phyloP scores from a whole-genome alignment of 2,797 vertebrate species.

The Neopelma chrysocephalum region DNA sequence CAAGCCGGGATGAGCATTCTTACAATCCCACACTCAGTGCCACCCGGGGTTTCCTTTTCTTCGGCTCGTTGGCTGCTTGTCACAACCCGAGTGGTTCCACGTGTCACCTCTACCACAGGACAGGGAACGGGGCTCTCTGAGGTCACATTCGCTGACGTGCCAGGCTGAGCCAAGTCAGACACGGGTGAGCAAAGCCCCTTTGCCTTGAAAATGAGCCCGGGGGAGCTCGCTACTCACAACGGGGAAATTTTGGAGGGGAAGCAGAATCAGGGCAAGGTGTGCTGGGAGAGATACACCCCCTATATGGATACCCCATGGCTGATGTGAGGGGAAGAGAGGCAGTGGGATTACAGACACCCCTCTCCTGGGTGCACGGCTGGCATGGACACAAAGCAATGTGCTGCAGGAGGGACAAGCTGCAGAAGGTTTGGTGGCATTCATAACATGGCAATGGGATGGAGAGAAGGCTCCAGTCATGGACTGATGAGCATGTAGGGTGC shows the following conservation, averaged over 20 bases:
- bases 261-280: neutral
- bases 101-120: neutral
- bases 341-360: neutral
- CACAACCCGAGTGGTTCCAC: rapidly evolving
- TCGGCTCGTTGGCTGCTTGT: rapidly evolving
- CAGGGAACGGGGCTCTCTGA: neutral
- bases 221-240: neutral
- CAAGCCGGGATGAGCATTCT: neutral
- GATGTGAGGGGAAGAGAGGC: neutral
- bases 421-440: neutral
- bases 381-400: neutral
- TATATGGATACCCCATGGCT: neutral
- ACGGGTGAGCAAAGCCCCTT: neutral
- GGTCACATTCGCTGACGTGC: rapidly evolving
- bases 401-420: neutral
- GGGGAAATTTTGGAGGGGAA: neutral
- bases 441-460: neutral
- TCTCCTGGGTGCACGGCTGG: neutral
- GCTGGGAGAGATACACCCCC: neutral
- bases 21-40: neutral
- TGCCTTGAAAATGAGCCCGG: neutral
- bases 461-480: neutral
- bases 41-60: neutral
- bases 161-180: neutral
- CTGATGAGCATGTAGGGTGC: rapidly evolving